Percentiles rank a stretch among this genome's conserved stretches.
phyloP scores from a whole-genome alignment of 2,888 invertebrate genomes.

The Aporophyla nigra region DNA sequence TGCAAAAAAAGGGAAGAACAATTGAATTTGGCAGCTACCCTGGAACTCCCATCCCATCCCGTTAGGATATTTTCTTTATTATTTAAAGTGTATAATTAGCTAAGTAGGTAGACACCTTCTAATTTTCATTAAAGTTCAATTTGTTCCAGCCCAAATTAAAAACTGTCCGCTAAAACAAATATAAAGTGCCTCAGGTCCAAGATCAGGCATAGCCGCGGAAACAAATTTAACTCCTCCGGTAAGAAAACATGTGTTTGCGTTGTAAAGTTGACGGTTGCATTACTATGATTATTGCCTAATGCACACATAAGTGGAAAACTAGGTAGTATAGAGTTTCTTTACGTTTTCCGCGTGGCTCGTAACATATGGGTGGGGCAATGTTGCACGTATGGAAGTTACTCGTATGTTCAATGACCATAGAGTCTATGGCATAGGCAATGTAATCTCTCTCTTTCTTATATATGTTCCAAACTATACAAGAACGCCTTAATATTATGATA shows the following conservation, averaged over 20 bases:
- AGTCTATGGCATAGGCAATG: not conserved
- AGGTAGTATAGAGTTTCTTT: conserved; percentile 47
- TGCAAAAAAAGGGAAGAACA: no score
- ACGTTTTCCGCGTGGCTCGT: conserved; percentile 52
- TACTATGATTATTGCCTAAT: conserved; percentile 60
- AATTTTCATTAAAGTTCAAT: no score
- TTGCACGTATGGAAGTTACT: not conserved
- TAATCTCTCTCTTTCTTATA: not conserved
- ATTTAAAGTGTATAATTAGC: no score
- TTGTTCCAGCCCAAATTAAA: no score
- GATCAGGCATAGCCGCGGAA: conserved; percentile 1
- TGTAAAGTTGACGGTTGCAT: conserved; percentile 48
- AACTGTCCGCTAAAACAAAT: not conserved
- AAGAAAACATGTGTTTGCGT: conserved; percentile 40
- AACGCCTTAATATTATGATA: not conserved
- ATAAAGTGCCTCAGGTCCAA: not conserved
- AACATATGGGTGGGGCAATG: conserved; percentile 36
- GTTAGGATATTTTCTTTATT: no score
- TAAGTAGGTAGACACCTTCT: no score
- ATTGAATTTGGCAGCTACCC: no score
- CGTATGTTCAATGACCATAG: not conserved
- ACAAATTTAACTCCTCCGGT: conserved; percentile 7
- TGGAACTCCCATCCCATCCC: no score
- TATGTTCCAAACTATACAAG: not conserved
- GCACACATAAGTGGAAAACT: conserved; percentile 52